These are phyloP conservation scores for Baronia brevicornis DNA, from an alignment of 2,888 invertebrate genomes.

Conservation along the genomic window DNA sequence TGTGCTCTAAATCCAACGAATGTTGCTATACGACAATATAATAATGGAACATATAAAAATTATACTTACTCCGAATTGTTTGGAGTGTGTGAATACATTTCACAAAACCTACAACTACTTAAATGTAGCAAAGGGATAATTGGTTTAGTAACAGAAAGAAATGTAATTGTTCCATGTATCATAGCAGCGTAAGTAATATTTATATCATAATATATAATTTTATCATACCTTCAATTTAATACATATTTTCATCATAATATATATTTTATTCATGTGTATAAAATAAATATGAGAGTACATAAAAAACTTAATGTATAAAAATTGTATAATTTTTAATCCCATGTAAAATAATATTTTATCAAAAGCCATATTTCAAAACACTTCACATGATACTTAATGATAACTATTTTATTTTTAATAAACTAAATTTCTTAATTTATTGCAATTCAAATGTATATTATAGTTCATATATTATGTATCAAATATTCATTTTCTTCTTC, in stretches of 20 bases:
- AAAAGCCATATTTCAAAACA: too few relatives aligned
- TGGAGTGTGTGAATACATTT: conserved; percentile 61
- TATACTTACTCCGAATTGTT: conserved; percentile 64
- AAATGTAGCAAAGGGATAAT: conserved; percentile 53
- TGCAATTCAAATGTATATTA: too few relatives aligned
- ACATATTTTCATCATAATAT: background rate
- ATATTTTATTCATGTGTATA: too few relatives aligned
- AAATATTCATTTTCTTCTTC: conserved; percentile 25
- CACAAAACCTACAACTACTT: conserved; percentile 52
- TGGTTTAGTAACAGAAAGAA: conserved; percentile 66
- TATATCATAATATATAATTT: background rate
- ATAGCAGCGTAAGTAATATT: conserved; percentile 69
- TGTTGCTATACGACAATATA: conserved; percentile 47
- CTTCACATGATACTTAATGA: too few relatives aligned
- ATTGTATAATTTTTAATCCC: background rate
- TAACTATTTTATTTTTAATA: too few relatives aligned
- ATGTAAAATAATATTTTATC: too few relatives aligned
- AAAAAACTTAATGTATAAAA: background rate
- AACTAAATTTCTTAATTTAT: too few relatives aligned
- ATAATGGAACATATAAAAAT: conserved; percentile 39
- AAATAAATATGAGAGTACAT: too few relatives aligned
- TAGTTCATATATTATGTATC: background rate
- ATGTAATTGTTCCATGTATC: conserved; percentile 68
- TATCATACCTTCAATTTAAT: background rate
- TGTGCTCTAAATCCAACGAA: conserved; percentile 51